A percentile compares a stretch with the other conserved stretches of the same genome.
Evolutionary conservation across 2,888 invertebrate species (phyloP).

Genomic region (Laothoe populi): DNA sequence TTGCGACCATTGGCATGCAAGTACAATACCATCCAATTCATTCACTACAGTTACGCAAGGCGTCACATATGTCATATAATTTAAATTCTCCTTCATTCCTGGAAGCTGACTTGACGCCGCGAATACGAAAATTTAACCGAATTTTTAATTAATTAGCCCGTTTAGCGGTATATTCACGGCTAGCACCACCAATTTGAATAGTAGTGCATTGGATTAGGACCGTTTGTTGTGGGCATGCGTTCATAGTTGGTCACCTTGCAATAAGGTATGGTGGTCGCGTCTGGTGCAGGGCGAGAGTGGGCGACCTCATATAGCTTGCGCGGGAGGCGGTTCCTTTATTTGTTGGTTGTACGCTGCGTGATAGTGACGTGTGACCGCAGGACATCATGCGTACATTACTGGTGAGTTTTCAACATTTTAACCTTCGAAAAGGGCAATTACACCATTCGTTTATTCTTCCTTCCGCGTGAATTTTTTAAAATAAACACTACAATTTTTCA

Average conservation of each 20-base stretch:
- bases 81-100: slow-evolving; percentile 31
- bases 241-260: slow-evolving; percentile 78
- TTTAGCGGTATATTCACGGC: slow-evolving; percentile 73
- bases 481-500: neutral
- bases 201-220: slow-evolving; percentile 58
- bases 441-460: slow-evolving; percentile 20
- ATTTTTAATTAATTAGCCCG: slow-evolving; percentile 68
- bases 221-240: slow-evolving; percentile 52
- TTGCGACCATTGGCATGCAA: slow-evolving; percentile 4
- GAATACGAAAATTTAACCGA: slow-evolving; percentile 58
- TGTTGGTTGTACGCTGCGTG: slow-evolving; percentile 77
- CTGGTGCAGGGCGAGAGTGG: slow-evolving; percentile 79
- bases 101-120: slow-evolving; percentile 35
- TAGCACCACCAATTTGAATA: slow-evolving; percentile 66
- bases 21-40: slow-evolving; percentile 21
- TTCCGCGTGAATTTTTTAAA: slow-evolving; percentile 1
- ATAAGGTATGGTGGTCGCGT: slow-evolving; percentile 80
- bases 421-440: slow-evolving; percentile 30
- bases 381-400: slow-evolving; percentile 78
- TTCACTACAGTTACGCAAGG: slow-evolving; percentile 24
- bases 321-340: slow-evolving; percentile 80
- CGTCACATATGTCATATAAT: slow-evolving; percentile 32
- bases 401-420: slow-evolving; percentile 64
- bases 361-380: slow-evolving; percentile 73
- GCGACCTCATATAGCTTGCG: slow-evolving; percentile 82